Base-by-base conservation (phyloP, 2,797 vertebrate species). In the Manis pentadactyla region DNA sequence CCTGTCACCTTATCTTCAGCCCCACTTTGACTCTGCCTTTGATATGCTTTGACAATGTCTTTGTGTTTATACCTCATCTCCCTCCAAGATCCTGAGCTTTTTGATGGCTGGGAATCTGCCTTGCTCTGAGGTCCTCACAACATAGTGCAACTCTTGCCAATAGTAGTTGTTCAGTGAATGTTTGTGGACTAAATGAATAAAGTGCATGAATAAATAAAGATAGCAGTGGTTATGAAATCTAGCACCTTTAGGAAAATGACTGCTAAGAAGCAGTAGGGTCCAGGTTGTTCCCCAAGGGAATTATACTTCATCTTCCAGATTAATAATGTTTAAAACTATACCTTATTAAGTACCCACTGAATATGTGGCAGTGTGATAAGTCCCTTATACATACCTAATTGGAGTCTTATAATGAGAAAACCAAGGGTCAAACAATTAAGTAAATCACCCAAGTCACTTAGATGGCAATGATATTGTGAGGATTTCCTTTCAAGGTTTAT, bases 321-420 rank as follows among this genome's bases (percentile, higher is more conserved):
- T 73, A 78, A 88, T 93, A 93, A 34, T 91, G 84, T 79, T 94
- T 89, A 66, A 96, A 88, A 53, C 34, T 86, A 53, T 57, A 68
- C 23, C 79, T 90, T 87, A 96, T 69, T 42, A 93, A 95, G 51
- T 79, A 64, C 37, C 93, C 51, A 17, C 57, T 83, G 63, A 81
- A 71, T 71, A 46, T 7, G 25, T 75, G 79, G 63, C 31, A 17
- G 14, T 90, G 4, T 90, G 82, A 18, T 84, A 87, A 92, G 78
- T 90, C 34, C 79, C 83, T 95, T 88, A 86, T 61, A 83, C 29
- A 93, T 27, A 95, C 75, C 57, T 95, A 92, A 95, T 84, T 81
- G 78, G 34, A 95, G 42, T 85, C 66, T 85, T 55, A 92, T 14
- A n/a, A 19, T 87, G 51, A 88, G 87, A 95, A 95, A 93, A 81